Conservation (phyloP, 2,113 vertebrate species). For the Nothocercus julius region DNA sequence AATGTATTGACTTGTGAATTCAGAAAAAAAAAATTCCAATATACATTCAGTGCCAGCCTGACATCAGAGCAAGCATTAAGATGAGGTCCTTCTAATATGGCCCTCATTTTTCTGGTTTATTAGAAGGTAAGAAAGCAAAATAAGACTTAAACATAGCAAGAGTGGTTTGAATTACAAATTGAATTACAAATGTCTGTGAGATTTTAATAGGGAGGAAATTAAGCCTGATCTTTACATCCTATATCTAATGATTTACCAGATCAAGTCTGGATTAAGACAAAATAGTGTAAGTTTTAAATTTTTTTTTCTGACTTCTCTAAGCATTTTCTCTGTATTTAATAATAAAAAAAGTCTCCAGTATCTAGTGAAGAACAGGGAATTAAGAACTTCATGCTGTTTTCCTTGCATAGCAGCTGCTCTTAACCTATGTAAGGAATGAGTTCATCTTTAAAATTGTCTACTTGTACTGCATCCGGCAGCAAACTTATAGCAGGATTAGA, state of each 20-base stretch:
- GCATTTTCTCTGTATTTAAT: background rate
- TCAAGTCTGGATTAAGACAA: background rate
- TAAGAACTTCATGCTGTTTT: background rate
- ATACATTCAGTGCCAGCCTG: background rate
- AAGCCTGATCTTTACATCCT: background rate
- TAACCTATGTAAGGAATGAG: background rate
- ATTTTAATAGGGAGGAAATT: background rate
- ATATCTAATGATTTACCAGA: background rate
- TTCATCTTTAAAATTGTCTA: background rate
- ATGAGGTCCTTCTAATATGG: background rate
- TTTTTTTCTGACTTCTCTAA: background rate
- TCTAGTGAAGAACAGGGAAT: background rate
- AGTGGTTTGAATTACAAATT: background rate
- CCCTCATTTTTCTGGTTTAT: background rate
- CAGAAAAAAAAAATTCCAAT: background rate
- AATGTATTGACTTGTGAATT: background rate
- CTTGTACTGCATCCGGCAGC: background rate
- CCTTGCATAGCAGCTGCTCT: background rate
- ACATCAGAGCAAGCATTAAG: background rate
- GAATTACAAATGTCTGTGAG: background rate
- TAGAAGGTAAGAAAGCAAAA: background rate
- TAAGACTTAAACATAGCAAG: background rate
- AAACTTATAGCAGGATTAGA: background rate
- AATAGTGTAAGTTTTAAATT: background rate
- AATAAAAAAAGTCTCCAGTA: background rate